Evolutionary conservation across 2,888 invertebrate genomes (phyloP).

Genomic region (Polylopha cassiicola): DNA sequence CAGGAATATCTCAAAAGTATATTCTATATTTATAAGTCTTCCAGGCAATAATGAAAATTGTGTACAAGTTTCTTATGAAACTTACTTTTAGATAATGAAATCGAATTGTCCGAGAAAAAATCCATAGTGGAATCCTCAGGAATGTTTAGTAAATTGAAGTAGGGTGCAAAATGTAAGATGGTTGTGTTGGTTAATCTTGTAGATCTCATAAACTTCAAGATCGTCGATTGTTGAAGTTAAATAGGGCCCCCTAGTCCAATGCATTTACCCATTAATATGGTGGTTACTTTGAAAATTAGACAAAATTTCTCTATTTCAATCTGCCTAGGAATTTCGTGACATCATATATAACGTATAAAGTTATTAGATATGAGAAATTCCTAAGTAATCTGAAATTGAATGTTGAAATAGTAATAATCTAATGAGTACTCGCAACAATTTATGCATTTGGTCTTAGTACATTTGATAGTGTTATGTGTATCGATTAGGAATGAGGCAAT

Average conservation of each 20-base stretch:
- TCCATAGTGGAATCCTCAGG: too few relatives aligned
- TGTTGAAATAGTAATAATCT: conserved; percentile 11
- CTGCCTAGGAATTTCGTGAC: too few relatives aligned
- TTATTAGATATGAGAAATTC: too few relatives aligned
- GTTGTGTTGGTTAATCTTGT: conserved; percentile 18
- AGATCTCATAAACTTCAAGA: conserved; percentile 21
- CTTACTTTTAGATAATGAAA: too few relatives aligned
- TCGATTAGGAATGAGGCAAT: too few relatives aligned
- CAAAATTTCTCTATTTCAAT: too few relatives aligned
- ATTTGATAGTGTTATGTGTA: too few relatives aligned
- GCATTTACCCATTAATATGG: conserved; percentile 18
- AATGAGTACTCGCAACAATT: conserved; percentile 1
- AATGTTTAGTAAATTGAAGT: conserved; percentile 9
- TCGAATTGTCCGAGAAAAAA: too few relatives aligned
- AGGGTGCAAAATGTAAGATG: conserved; percentile 19
- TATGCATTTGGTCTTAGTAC: background rate
- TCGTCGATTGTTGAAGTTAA: conserved; percentile 11
- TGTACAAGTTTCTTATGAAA: conserved; percentile 1
- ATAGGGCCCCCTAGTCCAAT: conserved; percentile 17
- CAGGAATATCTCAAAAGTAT: conserved; percentile 2
- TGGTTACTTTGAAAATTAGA: conserved; percentile 1
- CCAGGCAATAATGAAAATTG: conserved; percentile 7
- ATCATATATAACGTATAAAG: too few relatives aligned
- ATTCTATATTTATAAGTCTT: conserved; percentile 13
- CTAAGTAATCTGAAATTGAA: too few relatives aligned